phyloP scores from a whole-genome alignment of 2,797 vertebrate species.

The Parauchenoglanis punctatus region DNA sequence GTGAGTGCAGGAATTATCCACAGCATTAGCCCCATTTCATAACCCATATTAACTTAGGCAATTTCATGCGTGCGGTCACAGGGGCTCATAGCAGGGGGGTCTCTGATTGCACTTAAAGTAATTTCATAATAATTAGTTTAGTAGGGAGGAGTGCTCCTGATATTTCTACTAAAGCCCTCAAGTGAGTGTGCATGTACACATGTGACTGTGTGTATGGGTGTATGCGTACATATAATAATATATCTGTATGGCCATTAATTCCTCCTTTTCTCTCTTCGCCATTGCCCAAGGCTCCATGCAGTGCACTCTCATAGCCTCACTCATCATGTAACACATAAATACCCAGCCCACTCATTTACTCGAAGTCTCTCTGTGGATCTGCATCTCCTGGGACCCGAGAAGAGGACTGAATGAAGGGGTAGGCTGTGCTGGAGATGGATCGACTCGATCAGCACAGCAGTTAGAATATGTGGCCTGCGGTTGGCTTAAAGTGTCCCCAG shows the following conservation, averaged over 20 bases:
- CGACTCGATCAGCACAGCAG: slow-evolving; percentile 78
- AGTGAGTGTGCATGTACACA: slow-evolving; percentile 7
- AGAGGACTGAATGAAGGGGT: slow-evolving; percentile 55
- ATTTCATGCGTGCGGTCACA: slow-evolving; percentile 99
- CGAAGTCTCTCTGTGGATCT: slow-evolving; percentile 77
- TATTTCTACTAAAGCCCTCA: slow-evolving; percentile 58
- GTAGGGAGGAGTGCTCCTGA: slow-evolving; percentile 44
- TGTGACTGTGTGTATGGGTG: slow-evolving; percentile 19
- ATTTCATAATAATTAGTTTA: slow-evolving; percentile 99
- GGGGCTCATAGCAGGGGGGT: slow-evolving; percentile 91
- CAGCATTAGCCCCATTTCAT: slow-evolving; percentile 97
- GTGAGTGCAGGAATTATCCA: slow-evolving; percentile 94
- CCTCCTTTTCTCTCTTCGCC: slow-evolving; percentile 80
- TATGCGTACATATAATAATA: slow-evolving; percentile 23
- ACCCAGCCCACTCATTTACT: slow-evolving; percentile 90
- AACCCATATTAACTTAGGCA: slow-evolving; percentile 96
- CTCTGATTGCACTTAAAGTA: slow-evolving; percentile 98
- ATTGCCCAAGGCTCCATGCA: slow-evolving; percentile 77
- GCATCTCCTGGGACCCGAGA: slow-evolving; percentile 48
- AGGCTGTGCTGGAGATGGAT: slow-evolving; percentile 79
- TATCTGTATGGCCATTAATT: slow-evolving; percentile 48
- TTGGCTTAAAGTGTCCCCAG: slow-evolving; percentile 79
- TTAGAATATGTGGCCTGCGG: slow-evolving; percentile 80
- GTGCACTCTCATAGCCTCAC: slow-evolving; percentile 73
- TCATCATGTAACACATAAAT: slow-evolving; percentile 89